A percentile compares a stretch with the other conserved stretches of the same genome.
Evolutionary conservation across 2,888 invertebrate species (phyloP).

Genomic region (Papilio protenor): DNA sequence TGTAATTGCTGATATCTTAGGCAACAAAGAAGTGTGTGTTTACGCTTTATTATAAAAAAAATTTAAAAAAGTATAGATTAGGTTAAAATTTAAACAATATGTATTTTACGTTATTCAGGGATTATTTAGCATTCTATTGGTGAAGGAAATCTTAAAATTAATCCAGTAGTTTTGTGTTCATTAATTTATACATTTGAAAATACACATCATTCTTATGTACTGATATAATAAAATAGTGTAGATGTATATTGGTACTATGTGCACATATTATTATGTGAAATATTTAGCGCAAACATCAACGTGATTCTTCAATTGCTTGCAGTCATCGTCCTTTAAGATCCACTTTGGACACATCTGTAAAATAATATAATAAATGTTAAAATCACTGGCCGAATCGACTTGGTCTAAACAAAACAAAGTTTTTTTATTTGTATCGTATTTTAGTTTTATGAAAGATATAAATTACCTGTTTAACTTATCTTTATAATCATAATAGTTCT

Average conservation of each 20-base stretch:
- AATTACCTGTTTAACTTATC: background rate
- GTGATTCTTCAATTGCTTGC: slow-evolving; percentile 31
- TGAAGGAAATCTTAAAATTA: background rate
- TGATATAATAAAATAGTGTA: too few relatives aligned
- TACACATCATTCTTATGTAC: background rate
- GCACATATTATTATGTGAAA: slow-evolving; percentile 25
- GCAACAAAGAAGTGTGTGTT: too few relatives aligned
- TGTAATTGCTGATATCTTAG: too few relatives aligned
- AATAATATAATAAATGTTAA: background rate
- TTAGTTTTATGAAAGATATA: too few relatives aligned
- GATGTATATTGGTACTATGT: background rate
- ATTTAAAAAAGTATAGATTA: too few relatives aligned
- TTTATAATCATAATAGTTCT: background rate
- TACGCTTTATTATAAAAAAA: too few relatives aligned
- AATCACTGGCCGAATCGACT: background rate
- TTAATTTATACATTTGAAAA: background rate
- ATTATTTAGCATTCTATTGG: background rate
- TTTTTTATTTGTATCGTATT: background rate
- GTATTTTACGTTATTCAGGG: background rate
- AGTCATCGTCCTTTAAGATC: slow-evolving; percentile 31
- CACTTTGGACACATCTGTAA: slow-evolving; percentile 16
- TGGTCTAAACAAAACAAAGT: background rate
- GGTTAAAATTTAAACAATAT: background rate
- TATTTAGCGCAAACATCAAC: slow-evolving; percentile 34
- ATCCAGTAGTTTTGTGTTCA: background rate